These are phyloP conservation scores for Kradibia gibbosae DNA, from an alignment of 1,140 invertebrate species.

Conservation along the genomic window DNA sequence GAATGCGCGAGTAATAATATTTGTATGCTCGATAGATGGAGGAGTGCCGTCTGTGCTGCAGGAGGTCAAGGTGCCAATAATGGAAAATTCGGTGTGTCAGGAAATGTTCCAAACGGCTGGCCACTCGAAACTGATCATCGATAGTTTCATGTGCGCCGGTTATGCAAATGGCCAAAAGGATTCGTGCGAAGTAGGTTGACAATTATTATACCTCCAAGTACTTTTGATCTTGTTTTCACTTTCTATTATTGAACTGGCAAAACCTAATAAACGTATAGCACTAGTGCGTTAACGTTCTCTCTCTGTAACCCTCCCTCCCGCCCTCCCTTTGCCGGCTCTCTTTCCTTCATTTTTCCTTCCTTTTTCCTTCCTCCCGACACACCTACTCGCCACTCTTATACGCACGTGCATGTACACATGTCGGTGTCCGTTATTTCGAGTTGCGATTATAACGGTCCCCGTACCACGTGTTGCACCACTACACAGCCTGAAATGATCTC, in stretches of 20 bases:
- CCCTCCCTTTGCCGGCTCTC: too few relatives aligned
- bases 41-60: constrained; percentile 90
- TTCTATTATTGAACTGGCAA: neutral
- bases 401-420: too few relatives aligned
- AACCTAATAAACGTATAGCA: neutral
- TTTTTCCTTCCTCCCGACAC: too few relatives aligned
- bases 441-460: constrained; percentile 43
- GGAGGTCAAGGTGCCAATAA: constrained; percentile 93
- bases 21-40: constrained; percentile 76
- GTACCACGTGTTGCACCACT: constrained; percentile 13
- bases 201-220: neutral
- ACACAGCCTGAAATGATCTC: constrained; percentile 14
- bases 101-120: constrained; percentile 94
- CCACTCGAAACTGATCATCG: constrained; percentile 88
- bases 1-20: neutral
- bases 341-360: too few relatives aligned
- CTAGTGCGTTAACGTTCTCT: neutral
- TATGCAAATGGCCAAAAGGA: constrained; percentile 94
- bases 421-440: constrained; percentile 33
- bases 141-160: constrained; percentile 94
- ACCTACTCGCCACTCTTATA: neutral
- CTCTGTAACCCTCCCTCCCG: neutral
- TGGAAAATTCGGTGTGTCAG: constrained; percentile 92
- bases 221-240: neutral
- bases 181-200: constrained; percentile 87